Base-by-base conservation (phyloP, 2,888 invertebrate genomes). In the Morpho helenor region DNA sequence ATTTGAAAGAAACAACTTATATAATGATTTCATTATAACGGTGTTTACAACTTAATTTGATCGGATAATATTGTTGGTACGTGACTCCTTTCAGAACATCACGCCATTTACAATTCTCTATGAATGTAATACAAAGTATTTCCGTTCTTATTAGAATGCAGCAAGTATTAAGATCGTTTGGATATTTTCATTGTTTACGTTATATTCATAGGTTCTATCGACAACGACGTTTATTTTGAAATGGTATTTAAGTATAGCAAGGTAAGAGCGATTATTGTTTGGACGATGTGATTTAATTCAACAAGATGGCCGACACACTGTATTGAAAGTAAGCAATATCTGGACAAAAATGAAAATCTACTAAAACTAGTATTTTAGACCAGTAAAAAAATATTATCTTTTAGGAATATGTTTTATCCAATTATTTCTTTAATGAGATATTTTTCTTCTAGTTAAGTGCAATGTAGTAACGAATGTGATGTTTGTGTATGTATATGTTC, bases 11-110 rank as follows among this genome's bases (percentile, higher is more conserved):
- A 31, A n/a, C 7, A 7, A 47, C 31, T 41, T 41, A 8, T 31
- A 31, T 5, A 31, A 2, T 31, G 31, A 31, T 31, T 31, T 31
- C 3, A 31, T 31, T 31, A 31, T 31, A 31, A 31, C 31, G 31
- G 31, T 31, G 31, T 31, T 31, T 31, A 45, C 49, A 22, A 8
- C 7, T 49, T 8, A 44, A 49, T 58, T 53, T 58, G 40, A 22
- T 39, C 48, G 45, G 49, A 40, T 57, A 9, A 42, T 53, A 44
- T 8, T 41, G 57, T 52, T 49, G 59, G 49, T 72, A 75, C 75
- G 74, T 77, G 74, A 71, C 70, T 68, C 63, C 67, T 62, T 68
- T 65, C 74, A 71, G 68, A 53, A 57, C 59, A 59, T 62, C 59
- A 59, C 64, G 64, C 65, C 58, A 63, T 66, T 64, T 49, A 48